Evolutionary conservation across 2,797 vertebrate genomes (phyloP).

Genomic region (Lateolabrax maculatus): DNA sequence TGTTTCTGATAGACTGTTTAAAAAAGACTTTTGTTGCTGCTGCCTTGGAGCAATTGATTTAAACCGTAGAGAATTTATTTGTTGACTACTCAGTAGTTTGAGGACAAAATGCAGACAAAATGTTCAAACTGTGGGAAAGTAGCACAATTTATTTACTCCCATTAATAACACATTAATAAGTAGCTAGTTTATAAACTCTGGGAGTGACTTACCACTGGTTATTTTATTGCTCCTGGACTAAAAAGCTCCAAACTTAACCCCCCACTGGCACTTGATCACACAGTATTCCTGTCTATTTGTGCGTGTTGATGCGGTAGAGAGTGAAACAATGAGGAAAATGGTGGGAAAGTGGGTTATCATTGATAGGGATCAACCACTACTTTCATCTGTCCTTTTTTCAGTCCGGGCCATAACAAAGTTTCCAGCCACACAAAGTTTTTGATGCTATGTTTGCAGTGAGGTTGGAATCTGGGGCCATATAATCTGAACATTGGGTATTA

Average conservation of each 20-base stretch:
- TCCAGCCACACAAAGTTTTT: slow-evolving; percentile 71
- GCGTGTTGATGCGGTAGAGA: slow-evolving; percentile 45
- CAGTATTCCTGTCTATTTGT: slow-evolving; percentile 26
- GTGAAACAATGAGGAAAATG: slow-evolving; percentile 48
- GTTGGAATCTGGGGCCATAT: slow-evolving; percentile 67
- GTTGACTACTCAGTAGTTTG: slow-evolving; percentile 4
- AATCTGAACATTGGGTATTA: slow-evolving; percentile 78
- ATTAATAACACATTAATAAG: slow-evolving; percentile 46
- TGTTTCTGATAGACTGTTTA: slow-evolving; percentile 34
- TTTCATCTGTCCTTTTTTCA: slow-evolving; percentile 59
- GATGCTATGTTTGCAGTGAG: slow-evolving; percentile 60
- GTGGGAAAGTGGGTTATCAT: slow-evolving; percentile 69
- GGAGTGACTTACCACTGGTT: slow-evolving; percentile 41
- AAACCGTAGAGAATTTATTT: neutral
- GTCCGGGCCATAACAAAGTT: slow-evolving; percentile 61
- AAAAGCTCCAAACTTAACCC: slow-evolving; percentile 38
- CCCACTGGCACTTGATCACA: slow-evolving; percentile 45
- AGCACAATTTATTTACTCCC: slow-evolving; percentile 12
- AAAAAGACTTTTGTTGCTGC: slow-evolving; percentile 9
- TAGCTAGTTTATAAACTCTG: slow-evolving; percentile 51
- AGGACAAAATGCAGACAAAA: slow-evolving; percentile 3
- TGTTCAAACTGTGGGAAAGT: slow-evolving; percentile 23
- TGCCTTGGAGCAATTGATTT: slow-evolving; percentile 27
- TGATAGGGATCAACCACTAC: slow-evolving; percentile 65
- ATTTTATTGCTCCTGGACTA: slow-evolving; percentile 62